Evolutionary conservation across 2,113 vertebrate species (phyloP).

Genomic region (Ceratotherium simum): DNA sequence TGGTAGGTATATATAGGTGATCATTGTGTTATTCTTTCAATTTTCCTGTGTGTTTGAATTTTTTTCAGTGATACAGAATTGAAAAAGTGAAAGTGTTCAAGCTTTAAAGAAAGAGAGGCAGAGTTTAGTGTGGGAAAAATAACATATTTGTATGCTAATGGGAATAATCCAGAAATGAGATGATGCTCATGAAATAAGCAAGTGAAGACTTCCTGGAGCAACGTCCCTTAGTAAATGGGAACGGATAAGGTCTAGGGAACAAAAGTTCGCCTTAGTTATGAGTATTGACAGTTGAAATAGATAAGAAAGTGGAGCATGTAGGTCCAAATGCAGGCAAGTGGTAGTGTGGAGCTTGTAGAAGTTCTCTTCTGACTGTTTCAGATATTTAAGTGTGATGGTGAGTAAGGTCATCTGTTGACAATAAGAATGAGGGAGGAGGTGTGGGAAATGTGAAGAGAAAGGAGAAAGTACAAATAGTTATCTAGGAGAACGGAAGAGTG

Average conservation of each 20-base stretch:
- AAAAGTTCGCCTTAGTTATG: not conserved
- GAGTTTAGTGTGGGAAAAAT: not conserved
- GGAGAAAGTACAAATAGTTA: not conserved
- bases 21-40: not conserved
- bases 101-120: not conserved
- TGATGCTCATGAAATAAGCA: not conserved
- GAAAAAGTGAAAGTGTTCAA: not conserved
- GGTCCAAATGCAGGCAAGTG: not conserved
- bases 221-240: not conserved
- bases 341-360: not conserved
- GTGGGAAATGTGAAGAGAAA: not conserved
- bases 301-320: not conserved
- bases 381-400: not conserved
- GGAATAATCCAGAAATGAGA: not conserved
- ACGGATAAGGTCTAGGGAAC: not conserved
- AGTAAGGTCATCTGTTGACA: not conserved
- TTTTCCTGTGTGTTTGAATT: not conserved
- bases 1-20: not conserved
- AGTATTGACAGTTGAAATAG: not conserved
- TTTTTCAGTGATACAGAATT: not conserved
- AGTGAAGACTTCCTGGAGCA: not conserved
- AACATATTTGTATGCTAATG: not conserved
- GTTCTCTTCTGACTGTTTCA: not conserved
- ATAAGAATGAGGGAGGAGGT: not conserved
- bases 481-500: not conserved